Base-by-base conservation (phyloP, 1,140 invertebrate genomes). In the Hyphantria cunea region DNA sequence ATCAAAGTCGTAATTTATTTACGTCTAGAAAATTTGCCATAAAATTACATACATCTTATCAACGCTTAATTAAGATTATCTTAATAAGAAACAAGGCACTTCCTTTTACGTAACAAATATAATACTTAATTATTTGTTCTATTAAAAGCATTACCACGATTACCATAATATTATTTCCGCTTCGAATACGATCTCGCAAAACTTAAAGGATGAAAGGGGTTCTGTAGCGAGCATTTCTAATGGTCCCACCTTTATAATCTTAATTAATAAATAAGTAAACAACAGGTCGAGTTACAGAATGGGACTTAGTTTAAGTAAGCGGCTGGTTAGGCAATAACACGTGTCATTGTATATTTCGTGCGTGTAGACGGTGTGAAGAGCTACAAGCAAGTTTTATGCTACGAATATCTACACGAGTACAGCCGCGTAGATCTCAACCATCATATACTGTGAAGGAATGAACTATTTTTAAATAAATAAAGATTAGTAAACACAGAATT, bases 291-390 rank as follows among this genome's bases (percentile, higher is more conserved):
- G 55, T 64, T 45, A 66, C 48, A 67, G 53, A 44, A 48, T 41
- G 61, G 55, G 52, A 70, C 69, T 77, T 71, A 79, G 70, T 80
- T 25, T 25, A 25, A 25, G 68, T 73, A 78, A 86, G 75, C 78
- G 74, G 64, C 80, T 86, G 72, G 84, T 89, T 88, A 89, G 71
- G 85, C 82, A 73, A 77, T 81, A 83, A 75, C 85, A 89, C 85
- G 85, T 89, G 83, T 89, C 74, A 84, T 84, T 87, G 84, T 77
- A 70, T 70, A 84, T 75, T 81, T 82, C 75, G 68, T 82, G 68
- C 50, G 48, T 42, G n/a, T 32, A 31, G 32, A 56, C 45, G 63
- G 34, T 32, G 33, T 39, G 45, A 32, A 25, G 44, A 15, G 15
- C 45, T 59, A 59, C 55, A 33, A 59, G 11, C 12, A 25, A 14